Base-by-base conservation (phyloP, 2,113 vertebrate genomes). In the Myiagra hebetior region DNA sequence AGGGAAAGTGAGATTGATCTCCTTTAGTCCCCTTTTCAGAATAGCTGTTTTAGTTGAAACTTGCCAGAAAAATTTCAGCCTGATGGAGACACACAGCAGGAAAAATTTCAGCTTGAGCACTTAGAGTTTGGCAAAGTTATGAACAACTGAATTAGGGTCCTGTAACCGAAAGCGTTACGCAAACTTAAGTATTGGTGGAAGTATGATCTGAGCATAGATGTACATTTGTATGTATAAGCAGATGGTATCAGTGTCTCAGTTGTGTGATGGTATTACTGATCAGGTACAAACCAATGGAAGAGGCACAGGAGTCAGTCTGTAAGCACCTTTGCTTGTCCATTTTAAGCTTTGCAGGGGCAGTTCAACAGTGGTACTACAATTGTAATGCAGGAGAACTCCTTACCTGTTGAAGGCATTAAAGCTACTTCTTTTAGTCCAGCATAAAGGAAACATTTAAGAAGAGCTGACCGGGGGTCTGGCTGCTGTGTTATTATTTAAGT, bases 21-120 rank as follows among this genome's bases (percentile, higher is more conserved):
- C 31, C 37, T 82, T 79, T 49, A 76, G 55, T 46, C 14, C 19
- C 7, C 6, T 82, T 70, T 82, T 87, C 42, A 53, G 31, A 85
- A 77, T 59, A 95, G 81, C 85, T 94, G 18, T 94, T 95, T 83
- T 65, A 73, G 11, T 62, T 94, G 67, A 91, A 93, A 93, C 35
- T 83, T 65, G 27, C 0, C 39, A 87, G 74, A 93, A 96, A 94
- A 87, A 93, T 55, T 55, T 79, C 39, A 77, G n/a, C 37, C 46
- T 73, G 41, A 56, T 4, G 3, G 30, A 70, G 76, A 39, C 46
- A 83, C 3, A 16, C n/a, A 52, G 56, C 33, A 78, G 72, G 67
- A 91, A 80, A 49, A 85, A 90, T 67, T 73, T 93, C 81, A 90
- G 19, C 63, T 65, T 83, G 47, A 94, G 55, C 55, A 57, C 50